phyloP scores from a whole-genome alignment of 2,888 invertebrate genomes.

The Morpho achilles region DNA sequence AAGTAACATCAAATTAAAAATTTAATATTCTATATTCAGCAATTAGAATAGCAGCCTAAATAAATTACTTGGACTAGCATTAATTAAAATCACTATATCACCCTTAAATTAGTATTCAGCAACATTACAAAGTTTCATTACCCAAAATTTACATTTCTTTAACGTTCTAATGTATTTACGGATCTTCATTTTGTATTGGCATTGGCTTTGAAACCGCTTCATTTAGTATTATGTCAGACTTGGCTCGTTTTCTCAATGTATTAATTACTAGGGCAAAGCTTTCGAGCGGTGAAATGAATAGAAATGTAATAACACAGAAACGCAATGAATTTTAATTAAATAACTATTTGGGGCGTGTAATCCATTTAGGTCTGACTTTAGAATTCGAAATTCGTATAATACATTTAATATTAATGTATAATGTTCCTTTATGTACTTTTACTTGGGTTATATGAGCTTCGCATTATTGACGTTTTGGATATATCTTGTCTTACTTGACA shows the following conservation, averaged over 20 bases:
- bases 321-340: conserved; percentile 8
- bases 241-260: conserved; percentile 21
- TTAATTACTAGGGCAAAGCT: conserved; percentile 20
- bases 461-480: no score
- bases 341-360: conserved; percentile 4
- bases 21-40: no score
- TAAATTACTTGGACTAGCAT: no score
- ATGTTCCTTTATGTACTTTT: no score
- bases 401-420: background rate
- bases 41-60: no score
- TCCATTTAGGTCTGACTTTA: conserved; percentile 4
- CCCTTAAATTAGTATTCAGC: no score
- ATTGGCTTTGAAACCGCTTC: conserved; percentile 20
- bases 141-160: background rate
- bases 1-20: no score
- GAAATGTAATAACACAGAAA: conserved; percentile 10
- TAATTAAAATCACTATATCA: no score
- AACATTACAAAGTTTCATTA: background rate
- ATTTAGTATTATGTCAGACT: conserved; percentile 21
- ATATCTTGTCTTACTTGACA: no score
- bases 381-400: background rate
- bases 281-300: conserved; percentile 6
- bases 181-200: conserved; percentile 17
- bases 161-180: conserved; percentile 8
- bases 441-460: no score